Evolutionary conservation across 1,140 invertebrate genomes (phyloP).

Genomic region (Anadara kagoshimensis): DNA sequence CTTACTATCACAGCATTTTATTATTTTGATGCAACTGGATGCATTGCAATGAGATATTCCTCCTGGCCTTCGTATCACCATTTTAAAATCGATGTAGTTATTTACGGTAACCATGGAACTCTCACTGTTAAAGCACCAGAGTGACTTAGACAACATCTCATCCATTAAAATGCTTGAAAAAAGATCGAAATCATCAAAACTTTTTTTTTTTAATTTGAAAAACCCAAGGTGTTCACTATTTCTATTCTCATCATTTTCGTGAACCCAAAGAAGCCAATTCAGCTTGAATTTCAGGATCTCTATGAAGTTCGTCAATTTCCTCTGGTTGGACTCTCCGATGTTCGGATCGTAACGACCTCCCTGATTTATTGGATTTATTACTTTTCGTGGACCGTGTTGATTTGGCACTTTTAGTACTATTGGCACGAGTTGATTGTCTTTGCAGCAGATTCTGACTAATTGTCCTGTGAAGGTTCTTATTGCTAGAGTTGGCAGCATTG

Average conservation of each 20-base stretch:
- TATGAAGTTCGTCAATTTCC: constrained; percentile 75
- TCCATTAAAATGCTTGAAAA: no score
- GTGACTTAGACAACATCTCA: no score
- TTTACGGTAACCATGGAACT: no score
- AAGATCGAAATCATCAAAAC: no score
- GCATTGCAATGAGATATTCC: no score
- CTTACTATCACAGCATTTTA: no score
- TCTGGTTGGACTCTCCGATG: constrained; percentile 75
- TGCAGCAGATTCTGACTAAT: constrained; percentile 68
- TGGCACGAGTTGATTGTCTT: constrained; percentile 65
- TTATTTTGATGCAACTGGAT: no score
- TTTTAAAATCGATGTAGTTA: no score
- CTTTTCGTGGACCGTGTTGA: constrained; percentile 64
- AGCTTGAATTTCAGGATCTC: constrained; percentile 73
- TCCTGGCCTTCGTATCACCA: no score
- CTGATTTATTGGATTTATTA: constrained; percentile 75
- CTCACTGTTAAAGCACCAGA: no score
- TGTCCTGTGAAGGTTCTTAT: constrained; percentile 69
- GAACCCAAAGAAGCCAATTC: constrained; percentile 67
- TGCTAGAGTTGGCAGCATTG: constrained; percentile 60
- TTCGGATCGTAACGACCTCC: constrained; percentile 74
- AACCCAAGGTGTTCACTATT: neutral
- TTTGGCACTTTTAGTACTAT: constrained; percentile 69
- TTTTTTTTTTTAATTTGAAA: no score
- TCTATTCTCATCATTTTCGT: neutral